Base-by-base conservation (phyloP, 2,888 invertebrate species). In the Muschampia plurimacula region DNA sequence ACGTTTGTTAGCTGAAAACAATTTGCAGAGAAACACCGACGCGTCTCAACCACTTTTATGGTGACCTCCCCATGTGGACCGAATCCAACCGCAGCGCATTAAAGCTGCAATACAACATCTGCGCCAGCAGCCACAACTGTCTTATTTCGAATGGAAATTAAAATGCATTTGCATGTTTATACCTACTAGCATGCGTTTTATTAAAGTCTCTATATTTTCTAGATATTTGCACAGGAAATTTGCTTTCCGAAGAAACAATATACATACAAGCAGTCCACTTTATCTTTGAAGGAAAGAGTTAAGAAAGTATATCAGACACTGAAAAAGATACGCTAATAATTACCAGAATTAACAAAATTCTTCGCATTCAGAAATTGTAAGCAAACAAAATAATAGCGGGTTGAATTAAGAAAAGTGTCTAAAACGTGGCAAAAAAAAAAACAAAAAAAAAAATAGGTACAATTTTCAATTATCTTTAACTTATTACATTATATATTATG, bases 51-150 rank as follows among this genome's bases (percentile, higher is more conserved):
- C 88, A 89, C 86, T 90, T 91, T 13, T 59, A 60, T 60, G 59
- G 59, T 60, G 59, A 60, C 59, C 36, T 60, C 60, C 60, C 81
- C 83, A 89, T 89, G 89, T 91, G 91, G 90, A 88, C 83, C 78
- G 85, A 84, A 86, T 91, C 91, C 91, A 91, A 89, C 91, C 91
- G 81, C 91, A 89, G 79, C 76, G 79, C 87, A 87, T 88, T 87
- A 90, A 88, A 85, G 84, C 87, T 89, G 88, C 89, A 88, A 86
- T 86, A 86, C 84, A 86, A 86, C 84, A 81, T 82, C 80, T 87
- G 86, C 84, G 85, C 86, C 85, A 86, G 83, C 81, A 60, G 79
- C 78, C 81, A 77, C 80, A 83, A 72, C 66, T 72, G 77, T 80
- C 83, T 84, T 82, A 84, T 82, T 80, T 82, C 80, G 83, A 86